Evolutionary conservation across 2,113 vertebrate species (phyloP).

Genomic region (Nesogale talazaci): DNA sequence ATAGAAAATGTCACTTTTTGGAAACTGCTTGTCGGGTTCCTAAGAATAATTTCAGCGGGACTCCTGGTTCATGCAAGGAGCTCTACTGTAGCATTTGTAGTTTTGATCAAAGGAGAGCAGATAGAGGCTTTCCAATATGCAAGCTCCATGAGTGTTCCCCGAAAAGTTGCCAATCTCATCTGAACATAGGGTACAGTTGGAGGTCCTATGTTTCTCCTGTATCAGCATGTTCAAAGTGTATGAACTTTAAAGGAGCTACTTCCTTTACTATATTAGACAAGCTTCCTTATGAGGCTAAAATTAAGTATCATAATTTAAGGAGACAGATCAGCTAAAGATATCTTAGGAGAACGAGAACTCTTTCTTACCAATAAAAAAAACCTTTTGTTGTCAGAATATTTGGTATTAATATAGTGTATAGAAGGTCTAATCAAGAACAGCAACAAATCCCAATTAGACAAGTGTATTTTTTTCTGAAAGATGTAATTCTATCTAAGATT

Average conservation of each 20-base stretch:
- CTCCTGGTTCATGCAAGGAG: neutral
- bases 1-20: no score
- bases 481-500: slow-evolving; percentile 28
- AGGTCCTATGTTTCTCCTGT: fast-evolving
- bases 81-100: neutral
- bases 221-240: neutral
- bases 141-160: neutral
- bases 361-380: neutral
- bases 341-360: neutral
- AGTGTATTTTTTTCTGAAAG: slow-evolving; percentile 4
- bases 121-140: neutral
- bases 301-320: neutral
- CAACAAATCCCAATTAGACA: neutral
- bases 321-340: neutral
- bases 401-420: neutral
- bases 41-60: neutral
- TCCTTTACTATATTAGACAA: neutral
- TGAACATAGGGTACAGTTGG: neutral
- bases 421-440: slow-evolving; percentile 10
- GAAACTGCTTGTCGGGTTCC: neutral
- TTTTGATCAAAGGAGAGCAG: slow-evolving; percentile 4
- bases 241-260: neutral
- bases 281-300: neutral
- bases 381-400: neutral
- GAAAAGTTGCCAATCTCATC: neutral